Conservation (phyloP, 2,888 invertebrate genomes). For the Chymomyza amoena region DNA sequence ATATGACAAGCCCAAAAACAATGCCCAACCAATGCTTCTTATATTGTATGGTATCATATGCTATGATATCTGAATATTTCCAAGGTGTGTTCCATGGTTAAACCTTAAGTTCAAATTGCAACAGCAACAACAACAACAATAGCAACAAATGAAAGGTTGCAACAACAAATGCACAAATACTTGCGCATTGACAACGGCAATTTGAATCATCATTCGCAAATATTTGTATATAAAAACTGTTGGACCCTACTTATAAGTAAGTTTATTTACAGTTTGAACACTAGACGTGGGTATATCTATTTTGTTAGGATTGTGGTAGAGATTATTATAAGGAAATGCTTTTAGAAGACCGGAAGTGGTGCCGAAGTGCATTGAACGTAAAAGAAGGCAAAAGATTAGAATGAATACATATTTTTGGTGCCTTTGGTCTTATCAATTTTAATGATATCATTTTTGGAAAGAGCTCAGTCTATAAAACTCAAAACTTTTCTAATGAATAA, state of each 20-base stretch:
- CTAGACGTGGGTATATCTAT: not conserved
- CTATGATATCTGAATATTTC: not conserved
- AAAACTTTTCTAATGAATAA: too few relatives aligned
- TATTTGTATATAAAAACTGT: not conserved
- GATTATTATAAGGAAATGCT: too few relatives aligned
- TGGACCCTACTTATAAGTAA: not conserved
- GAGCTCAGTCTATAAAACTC: too few relatives aligned
- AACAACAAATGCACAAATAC: constrained; percentile 35
- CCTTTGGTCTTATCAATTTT: too few relatives aligned
- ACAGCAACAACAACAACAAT: constrained; percentile 28
- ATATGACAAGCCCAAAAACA: constrained; percentile 2
- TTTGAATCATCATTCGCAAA: constrained; percentile 58
- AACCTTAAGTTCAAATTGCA: constrained; percentile 24
- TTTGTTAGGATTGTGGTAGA: not conserved
- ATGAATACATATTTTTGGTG: too few relatives aligned
- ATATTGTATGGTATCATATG: not conserved
- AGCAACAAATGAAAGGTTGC: constrained; percentile 6
- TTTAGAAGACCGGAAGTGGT: too few relatives aligned
- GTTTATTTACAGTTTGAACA: not conserved
- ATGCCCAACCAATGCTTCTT: not conserved
- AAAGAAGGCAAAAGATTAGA: too few relatives aligned
- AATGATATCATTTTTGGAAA: too few relatives aligned
- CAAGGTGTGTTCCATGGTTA: constrained; percentile 5
- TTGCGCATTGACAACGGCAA: constrained; percentile 38
- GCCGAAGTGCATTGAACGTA: too few relatives aligned